Base-by-base conservation (phyloP, 1,140 invertebrate genomes). In the Anagrus nilaparvatae region DNA sequence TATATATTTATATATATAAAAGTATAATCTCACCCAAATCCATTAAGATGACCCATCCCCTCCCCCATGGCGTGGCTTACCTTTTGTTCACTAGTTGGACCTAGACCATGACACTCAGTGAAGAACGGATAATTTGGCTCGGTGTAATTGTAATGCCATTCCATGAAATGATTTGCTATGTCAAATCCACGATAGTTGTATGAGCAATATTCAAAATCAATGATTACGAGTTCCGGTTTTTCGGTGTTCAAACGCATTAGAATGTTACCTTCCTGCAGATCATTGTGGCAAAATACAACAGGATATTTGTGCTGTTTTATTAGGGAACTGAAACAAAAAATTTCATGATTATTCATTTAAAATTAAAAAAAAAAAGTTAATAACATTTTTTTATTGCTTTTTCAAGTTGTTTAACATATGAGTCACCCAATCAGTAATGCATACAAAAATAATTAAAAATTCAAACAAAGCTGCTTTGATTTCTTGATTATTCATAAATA, bases 221-320 rank as follows among this genome's bases (percentile, higher is more conserved):
- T 90, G 18, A 92, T 72, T 10, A 84, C 80, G 20, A 90, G 59
- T 51, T 77, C 74, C n/a, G 74, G 70, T 45, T 77, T 75, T 6
- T 63, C 62, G 3, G 66, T 70, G 43, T 74, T 77, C 55, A 74
- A 68, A 13, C 67, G 54, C 6, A 78, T 48, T 0, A 80, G 57
- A 42, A 80, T 78, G 54, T 80, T 80, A 62, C 94, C 95, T 75
- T 96, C 91, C 67, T 98, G 94, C 61, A 97, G 72, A 60, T 98
- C 95, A 63, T 98, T 98, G 65, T 99, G 95, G 58, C 90, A 95
- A 63, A 99, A 99, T 0, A 93, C 81, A 2, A 97, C 88, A 1
- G 89, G 87, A 43, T 87, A 84, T n/a, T 77, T 72, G 0, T 79
- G 71, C 0, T 57, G 60, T 17, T 20, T 55, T 0, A 61, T 54